Evolutionary conservation across 2,797 vertebrate species (phyloP), one percentile per base, ranked within the genome.

Genomic region (Sphenopsis melanotis): DNA sequence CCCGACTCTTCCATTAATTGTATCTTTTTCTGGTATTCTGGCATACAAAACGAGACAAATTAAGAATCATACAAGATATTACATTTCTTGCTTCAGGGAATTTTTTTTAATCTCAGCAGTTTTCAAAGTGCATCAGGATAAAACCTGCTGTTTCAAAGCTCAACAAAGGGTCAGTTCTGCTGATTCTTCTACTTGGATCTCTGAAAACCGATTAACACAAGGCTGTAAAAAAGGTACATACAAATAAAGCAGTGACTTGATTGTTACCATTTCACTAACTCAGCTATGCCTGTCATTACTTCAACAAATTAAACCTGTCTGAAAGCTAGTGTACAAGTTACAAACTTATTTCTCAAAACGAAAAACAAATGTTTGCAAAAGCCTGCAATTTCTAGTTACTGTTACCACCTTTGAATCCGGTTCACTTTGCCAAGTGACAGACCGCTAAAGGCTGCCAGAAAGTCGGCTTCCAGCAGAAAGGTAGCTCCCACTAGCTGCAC

Each of bases 1-100:
- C 91, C 39, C 53, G 95, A 68, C 69, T 87, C 47, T 94, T 78
- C 41, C 39, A 87, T 89, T 95, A 93, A 96, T 89, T 95, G 8
- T 72, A 91, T 92, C 56, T 96, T 89, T 82, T 87, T 85, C 41
- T 57, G 10, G 55, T 77, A 93, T 71, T 61, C 55, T 79, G 42
- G 36, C 68, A 85, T 56, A 53, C 15, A 79, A 95, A 96, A 83
- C 8, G 34, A 83, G 78, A 84, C 59, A 69, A 92, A 87, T 61
- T 79, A 76, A 63, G 77, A 95, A 90, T 14, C 4, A 10, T 76
- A 39, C 4, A 91, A 56, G 47, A 90, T 12, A 63, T 16, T 78
- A 30, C 22, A 71, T 32, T 92, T 61, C 44, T 64, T 92, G 20
- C 36, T 81, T 78, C 26, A 23, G 30, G 42, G n/a, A 92, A 21